Conservation (phyloP, 2,888 invertebrate species). For the Tipula confusa region DNA sequence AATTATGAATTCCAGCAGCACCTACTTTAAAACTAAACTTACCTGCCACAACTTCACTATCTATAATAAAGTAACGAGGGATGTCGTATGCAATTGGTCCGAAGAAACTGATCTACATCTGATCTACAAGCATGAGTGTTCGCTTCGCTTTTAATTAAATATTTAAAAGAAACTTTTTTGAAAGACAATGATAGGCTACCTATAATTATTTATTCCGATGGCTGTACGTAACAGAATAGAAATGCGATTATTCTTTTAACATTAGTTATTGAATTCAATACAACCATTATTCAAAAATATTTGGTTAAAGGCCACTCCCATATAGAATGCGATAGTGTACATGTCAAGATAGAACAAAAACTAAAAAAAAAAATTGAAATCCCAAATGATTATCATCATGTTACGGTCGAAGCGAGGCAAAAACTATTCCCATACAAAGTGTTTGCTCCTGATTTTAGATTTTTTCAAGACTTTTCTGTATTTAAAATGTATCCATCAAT, state of each 20-base stretch:
- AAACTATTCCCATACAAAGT: neutral
- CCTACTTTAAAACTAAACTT: no score
- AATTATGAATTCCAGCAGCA: no score
- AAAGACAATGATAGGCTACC: neutral
- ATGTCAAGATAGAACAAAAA: slow-evolving; percentile 32
- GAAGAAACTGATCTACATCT: no score
- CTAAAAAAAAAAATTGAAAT: slow-evolving; percentile 32
- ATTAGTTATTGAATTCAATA: slow-evolving; percentile 30
- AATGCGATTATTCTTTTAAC: slow-evolving; percentile 32
- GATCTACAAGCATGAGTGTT: neutral
- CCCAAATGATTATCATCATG: slow-evolving; percentile 28
- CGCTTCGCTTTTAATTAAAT: neutral
- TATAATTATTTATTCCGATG: neutral
- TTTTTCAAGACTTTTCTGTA: neutral
- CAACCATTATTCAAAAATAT: slow-evolving; percentile 30
- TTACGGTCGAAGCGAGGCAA: slow-evolving; percentile 28
- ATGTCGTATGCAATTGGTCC: no score
- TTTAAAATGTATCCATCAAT: neutral
- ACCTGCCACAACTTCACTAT: no score
- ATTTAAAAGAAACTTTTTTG: neutral
- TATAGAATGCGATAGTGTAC: slow-evolving; percentile 32
- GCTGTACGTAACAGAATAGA: slow-evolving; percentile 25
- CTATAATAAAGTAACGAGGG: no score
- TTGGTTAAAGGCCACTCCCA: slow-evolving; percentile 32
- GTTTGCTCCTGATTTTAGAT: neutral